Percentiles rank a stretch among this genome's conserved stretches.
Conservation (phyloP, 1,140 invertebrate genomes). For the Penaeus japonicus region DNA sequence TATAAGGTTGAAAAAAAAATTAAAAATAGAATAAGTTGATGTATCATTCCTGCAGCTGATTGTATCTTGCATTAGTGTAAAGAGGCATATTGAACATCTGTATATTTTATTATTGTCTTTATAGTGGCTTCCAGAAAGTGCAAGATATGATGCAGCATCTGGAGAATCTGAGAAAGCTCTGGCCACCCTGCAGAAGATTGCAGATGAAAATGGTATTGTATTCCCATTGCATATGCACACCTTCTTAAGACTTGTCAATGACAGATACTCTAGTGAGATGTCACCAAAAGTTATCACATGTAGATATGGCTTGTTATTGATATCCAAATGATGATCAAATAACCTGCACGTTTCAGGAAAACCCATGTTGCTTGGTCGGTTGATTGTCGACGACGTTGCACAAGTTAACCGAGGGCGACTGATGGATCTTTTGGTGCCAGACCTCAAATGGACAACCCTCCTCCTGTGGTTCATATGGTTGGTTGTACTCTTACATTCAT, state of each 20-base stretch:
- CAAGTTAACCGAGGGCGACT: conserved; percentile 67
- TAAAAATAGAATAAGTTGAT: neutral
- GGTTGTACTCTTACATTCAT: conserved; percentile 59
- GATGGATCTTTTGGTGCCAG: conserved; percentile 80
- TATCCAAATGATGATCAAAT: no score
- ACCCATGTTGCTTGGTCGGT: conserved; percentile 84
- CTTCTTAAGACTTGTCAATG: no score
- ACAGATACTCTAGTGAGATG: no score
- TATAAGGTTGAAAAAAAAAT: no score
- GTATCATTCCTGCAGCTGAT: neutral
- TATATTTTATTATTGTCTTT: conserved; percentile 45
- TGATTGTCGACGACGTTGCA: conserved; percentile 82
- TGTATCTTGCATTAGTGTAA: no score
- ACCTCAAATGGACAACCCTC: conserved; percentile 82
- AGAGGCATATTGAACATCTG: neutral
- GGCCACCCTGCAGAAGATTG: conserved; percentile 82
- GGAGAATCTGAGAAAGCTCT: conserved; percentile 87
- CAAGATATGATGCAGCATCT: conserved; percentile 84
- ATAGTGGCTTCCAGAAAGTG: conserved; percentile 94
- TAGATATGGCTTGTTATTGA: no score
- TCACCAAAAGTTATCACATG: no score
- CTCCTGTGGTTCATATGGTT: conserved; percentile 94
- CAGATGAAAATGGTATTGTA: conserved; percentile 79
- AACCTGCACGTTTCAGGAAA: conserved; percentile 63
- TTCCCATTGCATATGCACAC: no score